phyloP scores from a whole-genome alignment of 2,797 vertebrate genomes.

The Carcharodon carcharias region DNA sequence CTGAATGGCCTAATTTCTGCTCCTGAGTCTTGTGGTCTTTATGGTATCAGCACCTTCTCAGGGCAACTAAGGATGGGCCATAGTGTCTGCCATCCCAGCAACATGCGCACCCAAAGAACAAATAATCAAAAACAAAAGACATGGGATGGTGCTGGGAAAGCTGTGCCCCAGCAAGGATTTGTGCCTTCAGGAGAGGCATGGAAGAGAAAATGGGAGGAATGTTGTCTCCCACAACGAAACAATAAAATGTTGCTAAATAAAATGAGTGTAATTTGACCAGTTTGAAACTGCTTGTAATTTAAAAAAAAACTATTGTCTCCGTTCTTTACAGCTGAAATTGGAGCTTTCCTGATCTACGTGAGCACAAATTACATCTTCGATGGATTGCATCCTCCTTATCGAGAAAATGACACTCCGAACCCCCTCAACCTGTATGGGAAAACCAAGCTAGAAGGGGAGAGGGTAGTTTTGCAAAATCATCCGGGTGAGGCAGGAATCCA shows the following conservation, averaged over 20 bases:
- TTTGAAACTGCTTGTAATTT: background rate
- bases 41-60: background rate
- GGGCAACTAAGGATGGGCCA: background rate
- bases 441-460: slow-evolving; percentile 87
- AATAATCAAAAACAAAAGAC: background rate
- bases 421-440: slow-evolving; percentile 87
- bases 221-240: background rate
- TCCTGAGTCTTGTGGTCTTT: no score
- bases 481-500: slow-evolving; percentile 61
- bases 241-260: background rate
- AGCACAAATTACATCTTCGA: slow-evolving; percentile 96
- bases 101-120: background rate
- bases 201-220: background rate
- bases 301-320: slow-evolving; percentile 18
- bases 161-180: background rate
- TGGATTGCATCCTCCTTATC: slow-evolving; percentile 83
- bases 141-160: background rate
- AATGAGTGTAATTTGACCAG: background rate
- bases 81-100: background rate
- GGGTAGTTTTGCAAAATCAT: slow-evolving; percentile 72
- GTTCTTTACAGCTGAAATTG: slow-evolving; percentile 58
- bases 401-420: slow-evolving; percentile 77
- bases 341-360: slow-evolving; percentile 81
- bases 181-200: background rate
- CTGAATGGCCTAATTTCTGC: no score